Evolutionary conservation across 2,797 vertebrate genomes (phyloP).

Genomic region (Eremophila alpestris): DNA sequence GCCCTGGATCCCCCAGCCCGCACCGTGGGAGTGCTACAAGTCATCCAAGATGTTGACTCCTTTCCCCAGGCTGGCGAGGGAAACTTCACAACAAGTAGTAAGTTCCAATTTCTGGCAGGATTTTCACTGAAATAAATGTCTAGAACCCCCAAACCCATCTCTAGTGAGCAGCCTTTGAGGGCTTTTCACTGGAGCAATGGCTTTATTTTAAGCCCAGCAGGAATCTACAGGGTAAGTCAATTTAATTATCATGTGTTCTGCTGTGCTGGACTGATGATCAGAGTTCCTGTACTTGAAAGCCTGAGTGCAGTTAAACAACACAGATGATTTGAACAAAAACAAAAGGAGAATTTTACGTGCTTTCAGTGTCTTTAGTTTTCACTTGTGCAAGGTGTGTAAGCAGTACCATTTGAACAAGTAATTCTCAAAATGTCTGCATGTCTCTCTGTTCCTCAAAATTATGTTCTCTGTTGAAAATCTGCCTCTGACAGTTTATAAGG

Average conservation of each 20-base stretch:
- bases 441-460: not conserved
- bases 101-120: slow-evolving; percentile 68
- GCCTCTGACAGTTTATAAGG: not conserved
- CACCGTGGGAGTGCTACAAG: slow-evolving; percentile 80
- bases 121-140: not conserved
- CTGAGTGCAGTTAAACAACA: not conserved
- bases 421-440: not conserved
- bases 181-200: not conserved
- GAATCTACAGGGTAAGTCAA: not conserved
- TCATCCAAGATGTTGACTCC: slow-evolving; percentile 80
- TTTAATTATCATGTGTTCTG: not conserved
- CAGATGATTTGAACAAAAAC: not conserved
- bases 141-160: not conserved
- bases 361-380: not conserved
- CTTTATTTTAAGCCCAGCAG: not conserved
- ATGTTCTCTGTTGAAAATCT: not conserved
- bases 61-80: slow-evolving; percentile 78
- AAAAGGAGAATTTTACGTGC: not conserved
- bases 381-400: not conserved
- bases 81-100: slow-evolving; percentile 86
- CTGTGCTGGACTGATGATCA: not conserved
- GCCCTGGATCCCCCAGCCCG: slow-evolving; percentile 84
- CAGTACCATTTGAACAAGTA: not conserved
- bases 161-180: not conserved
- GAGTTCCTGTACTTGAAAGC: not conserved